Evolutionary conservation across 2,888 invertebrate species (phyloP).

Genomic region (Tetranychus truncatus): DNA sequence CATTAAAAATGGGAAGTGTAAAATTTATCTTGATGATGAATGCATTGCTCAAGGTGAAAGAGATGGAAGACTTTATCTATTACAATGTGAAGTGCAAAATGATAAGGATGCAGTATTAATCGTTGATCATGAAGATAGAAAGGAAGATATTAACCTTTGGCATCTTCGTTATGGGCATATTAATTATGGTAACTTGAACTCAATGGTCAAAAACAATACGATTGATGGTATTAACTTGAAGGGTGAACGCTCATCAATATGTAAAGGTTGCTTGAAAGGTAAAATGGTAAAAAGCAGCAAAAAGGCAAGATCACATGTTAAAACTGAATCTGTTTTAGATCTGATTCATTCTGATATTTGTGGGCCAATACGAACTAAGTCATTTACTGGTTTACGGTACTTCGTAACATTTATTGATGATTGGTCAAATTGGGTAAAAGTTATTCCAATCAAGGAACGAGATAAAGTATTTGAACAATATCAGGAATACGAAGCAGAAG

Average conservation of each 20-base stretch:
- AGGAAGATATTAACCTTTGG: background rate
- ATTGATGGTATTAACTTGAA: background rate
- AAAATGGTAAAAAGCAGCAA: no score
- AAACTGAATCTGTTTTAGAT: background rate
- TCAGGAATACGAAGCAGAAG: slow-evolving; percentile 2
- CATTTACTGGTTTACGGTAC: slow-evolving; percentile 3
- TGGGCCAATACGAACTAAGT: slow-evolving; percentile 14
- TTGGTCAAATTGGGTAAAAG: background rate
- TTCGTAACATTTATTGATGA: slow-evolving; percentile 11
- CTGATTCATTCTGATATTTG: background rate
- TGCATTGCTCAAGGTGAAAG: no score
- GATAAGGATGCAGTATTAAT: background rate
- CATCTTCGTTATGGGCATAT: background rate
- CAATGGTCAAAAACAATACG: background rate
- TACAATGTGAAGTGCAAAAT: no score
- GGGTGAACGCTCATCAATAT: background rate
- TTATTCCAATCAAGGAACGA: background rate
- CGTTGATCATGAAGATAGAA: background rate
- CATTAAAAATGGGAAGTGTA: no score
- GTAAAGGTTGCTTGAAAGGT: background rate
- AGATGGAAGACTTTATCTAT: no score
- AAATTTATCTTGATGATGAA: no score
- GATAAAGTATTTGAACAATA: slow-evolving; percentile 9
- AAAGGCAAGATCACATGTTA: no score
- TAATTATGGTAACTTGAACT: background rate